Base-by-base conservation (phyloP, 2,888 invertebrate species). In the Apotomis betuletana region DNA sequence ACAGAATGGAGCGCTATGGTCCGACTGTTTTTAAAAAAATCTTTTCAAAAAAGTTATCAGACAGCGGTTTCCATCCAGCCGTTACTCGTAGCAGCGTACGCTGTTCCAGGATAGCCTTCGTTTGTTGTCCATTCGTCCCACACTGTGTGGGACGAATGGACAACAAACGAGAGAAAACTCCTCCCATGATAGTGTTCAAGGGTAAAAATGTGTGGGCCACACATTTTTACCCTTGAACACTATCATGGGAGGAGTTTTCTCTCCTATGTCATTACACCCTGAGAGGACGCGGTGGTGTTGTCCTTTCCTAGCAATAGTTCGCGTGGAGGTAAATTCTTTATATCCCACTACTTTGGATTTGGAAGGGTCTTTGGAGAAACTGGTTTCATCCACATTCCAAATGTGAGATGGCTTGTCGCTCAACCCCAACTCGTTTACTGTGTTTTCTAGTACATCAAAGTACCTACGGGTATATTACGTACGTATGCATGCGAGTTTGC, bases 1-100 rank as follows among this genome's bases (percentile, higher is more conserved):
- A n/a, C n/a, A n/a, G n/a, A n/a, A n/a, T n/a, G n/a, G n/a, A n/a
- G n/a, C n/a, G n/a, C n/a, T n/a, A n/a, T n/a, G n/a, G n/a, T n/a
- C n/a, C n/a, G n/a, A n/a, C n/a, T n/a, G n/a, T n/a, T n/a, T n/a
- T n/a, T n/a, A n/a, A n/a, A n/a, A n/a, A n/a, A n/a, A n/a, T n/a
- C n/a, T n/a, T n/a, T 75, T 80, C 70, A 62, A 80, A 79, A 62
- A 75, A 80, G 8, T 41, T 67, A 55, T 76, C 78, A 85, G 13
- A 85, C 75, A 0, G 79, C 74, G 3, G 76, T 75, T 60, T 85
- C 81, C 79, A 86, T 85, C 82, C 83, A 84, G 3, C 81, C 83
- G 71, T 85, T 83, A 58, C 67, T 71, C 9, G 78, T 81, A 5
- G 80, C 79, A 5, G 81, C 78, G 63, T 81, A 80, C n/a, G 75